A percentile compares a stretch with the other conserved stretches of the same genome.
These are phyloP conservation scores for Falco concolor DNA, from an alignment of 2,797 vertebrate species.

Conservation along the genomic window DNA sequence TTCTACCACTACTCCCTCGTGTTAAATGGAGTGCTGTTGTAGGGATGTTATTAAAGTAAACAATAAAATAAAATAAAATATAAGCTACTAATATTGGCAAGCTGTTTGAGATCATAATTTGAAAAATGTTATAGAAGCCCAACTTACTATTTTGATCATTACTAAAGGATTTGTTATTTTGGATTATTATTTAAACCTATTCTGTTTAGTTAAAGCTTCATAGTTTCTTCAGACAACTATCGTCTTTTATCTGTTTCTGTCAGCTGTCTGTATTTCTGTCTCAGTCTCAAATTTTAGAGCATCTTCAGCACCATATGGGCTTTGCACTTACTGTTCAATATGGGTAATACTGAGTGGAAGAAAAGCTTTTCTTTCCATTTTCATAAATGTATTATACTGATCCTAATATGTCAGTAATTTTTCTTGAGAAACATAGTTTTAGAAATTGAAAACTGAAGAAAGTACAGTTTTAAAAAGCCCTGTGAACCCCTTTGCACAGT, in stretches of 20 bases:
- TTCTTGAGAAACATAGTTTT: not conserved
- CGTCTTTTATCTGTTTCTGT: not conserved
- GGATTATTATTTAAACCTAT: not conserved
- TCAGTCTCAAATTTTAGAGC: not conserved
- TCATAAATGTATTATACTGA: not conserved
- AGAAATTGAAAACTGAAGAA: not conserved
- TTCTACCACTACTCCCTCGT: not conserved
- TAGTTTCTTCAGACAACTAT: not conserved
- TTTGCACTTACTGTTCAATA: not conserved
- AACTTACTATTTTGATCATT: not conserved
- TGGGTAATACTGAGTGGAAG: not conserved
- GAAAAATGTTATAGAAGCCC: not conserved
- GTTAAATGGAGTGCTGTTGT: not conserved
- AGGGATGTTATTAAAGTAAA: not conserved
- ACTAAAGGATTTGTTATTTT: not conserved
- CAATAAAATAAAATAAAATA: not conserved
- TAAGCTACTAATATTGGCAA: not conserved
- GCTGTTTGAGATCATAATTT: not conserved
- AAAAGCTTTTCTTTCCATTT: not conserved
- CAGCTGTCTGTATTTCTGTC: not conserved
- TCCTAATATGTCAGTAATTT: not conserved
- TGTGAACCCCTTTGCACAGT: not conserved
- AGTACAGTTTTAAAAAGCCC: not conserved
- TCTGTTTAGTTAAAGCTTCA: not conserved
- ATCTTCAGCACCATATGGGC: not conserved